These are phyloP conservation scores for Hyperopisus bebe DNA, from an alignment of 2,113 vertebrate species.

Conservation along the genomic window DNA sequence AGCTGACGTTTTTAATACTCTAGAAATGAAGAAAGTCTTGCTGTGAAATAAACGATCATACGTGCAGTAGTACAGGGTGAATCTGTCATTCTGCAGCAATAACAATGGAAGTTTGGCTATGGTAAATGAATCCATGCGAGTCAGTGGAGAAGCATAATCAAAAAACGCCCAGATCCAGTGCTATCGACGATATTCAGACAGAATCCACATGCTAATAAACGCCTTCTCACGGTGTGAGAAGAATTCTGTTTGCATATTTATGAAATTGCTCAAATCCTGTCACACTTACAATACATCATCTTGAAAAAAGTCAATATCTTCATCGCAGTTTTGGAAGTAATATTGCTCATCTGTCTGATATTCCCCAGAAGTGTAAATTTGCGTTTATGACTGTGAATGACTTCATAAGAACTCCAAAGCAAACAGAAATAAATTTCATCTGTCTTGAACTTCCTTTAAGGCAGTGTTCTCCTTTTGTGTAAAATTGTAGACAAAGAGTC, in stretches of 20 bases:
- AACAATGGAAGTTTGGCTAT: background rate
- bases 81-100: background rate
- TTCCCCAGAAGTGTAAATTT: conserved; percentile 12
- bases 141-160: background rate
- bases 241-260: background rate
- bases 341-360: background rate
- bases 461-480: background rate
- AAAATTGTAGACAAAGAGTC: background rate
- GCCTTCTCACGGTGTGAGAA: background rate
- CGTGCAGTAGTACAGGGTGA: background rate
- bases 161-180: background rate
- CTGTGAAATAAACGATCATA: background rate
- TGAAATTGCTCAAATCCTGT: background rate
- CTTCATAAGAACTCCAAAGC: background rate
- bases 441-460: background rate
- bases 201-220: background rate
- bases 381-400: conserved; percentile 15
- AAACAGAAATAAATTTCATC: background rate
- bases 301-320: conserved; percentile 13
- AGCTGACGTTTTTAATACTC: background rate
- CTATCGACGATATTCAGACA: background rate
- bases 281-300: background rate
- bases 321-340: conserved; percentile 4
- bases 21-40: background rate
- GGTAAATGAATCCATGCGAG: background rate